Percentiles rank a stretch among this genome's conserved stretches.
These are phyloP conservation scores for Clarias platycephalus DNA, from an alignment of 2,797 vertebrate species.

Conservation along the genomic window DNA sequence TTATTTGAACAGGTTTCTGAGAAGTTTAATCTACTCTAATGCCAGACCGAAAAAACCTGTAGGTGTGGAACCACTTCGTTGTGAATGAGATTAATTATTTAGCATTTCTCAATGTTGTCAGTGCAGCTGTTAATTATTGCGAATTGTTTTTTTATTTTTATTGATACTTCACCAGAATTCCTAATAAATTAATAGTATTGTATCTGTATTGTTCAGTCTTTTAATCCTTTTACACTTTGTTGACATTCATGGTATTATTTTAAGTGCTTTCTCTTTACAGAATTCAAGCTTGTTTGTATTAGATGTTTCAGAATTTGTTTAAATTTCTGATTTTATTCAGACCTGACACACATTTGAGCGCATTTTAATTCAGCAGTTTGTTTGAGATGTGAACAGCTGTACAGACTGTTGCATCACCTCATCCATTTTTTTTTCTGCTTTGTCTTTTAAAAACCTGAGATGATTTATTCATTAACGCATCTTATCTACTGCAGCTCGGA, in stretches of 20 bases:
- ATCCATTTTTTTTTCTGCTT: not conserved
- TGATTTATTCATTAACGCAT: constrained; percentile 16
- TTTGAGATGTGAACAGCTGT: constrained; percentile 10
- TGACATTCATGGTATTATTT: not conserved
- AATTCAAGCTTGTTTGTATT: not conserved
- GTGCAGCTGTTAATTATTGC: not conserved
- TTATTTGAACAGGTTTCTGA: not conserved
- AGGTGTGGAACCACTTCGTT: not conserved
- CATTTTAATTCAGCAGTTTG: constrained; percentile 3
- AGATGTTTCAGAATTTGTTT: not conserved
- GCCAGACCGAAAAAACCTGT: not conserved
- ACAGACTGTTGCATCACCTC: not conserved
- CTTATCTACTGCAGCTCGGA: constrained; percentile 8
- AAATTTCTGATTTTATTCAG: not conserved
- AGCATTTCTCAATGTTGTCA: not conserved
- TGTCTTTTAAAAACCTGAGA: not conserved
- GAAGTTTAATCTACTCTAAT: not conserved
- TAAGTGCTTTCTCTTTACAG: not conserved
- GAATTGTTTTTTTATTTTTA: not conserved
- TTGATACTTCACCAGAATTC: not conserved
- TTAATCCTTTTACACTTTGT: not conserved
- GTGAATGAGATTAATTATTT: not conserved
- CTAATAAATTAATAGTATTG: too few relatives aligned
- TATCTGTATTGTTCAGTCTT: not conserved
- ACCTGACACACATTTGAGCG: not conserved